Conservation (phyloP, 2,888 invertebrate species). For the Tipula lateralis region DNA sequence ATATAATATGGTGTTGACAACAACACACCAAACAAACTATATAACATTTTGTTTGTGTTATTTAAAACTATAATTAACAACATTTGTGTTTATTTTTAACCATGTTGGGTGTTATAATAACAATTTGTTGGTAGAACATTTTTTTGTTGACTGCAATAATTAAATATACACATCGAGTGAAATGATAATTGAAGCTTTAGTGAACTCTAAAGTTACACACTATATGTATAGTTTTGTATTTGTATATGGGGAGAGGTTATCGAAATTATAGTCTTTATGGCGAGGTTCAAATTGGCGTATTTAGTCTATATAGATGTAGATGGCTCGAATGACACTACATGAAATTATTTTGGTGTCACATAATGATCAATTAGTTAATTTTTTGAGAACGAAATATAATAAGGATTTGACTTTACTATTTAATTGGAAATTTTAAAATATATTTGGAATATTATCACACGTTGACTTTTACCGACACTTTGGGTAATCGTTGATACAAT, state of each 20-base stretch:
- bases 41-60: background rate
- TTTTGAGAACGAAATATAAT: too few relatives aligned
- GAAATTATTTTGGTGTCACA: background rate
- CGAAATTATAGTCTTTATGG: background rate
- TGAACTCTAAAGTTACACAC: background rate
- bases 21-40: background rate
- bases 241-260: background rate
- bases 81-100: slow-evolving; percentile 11
- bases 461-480: too few relatives aligned
- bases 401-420: too few relatives aligned
- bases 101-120: background rate
- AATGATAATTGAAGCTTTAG: background rate
- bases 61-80: slow-evolving; percentile 19
- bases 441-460: too few relatives aligned
- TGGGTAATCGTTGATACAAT: too few relatives aligned
- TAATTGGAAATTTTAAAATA: too few relatives aligned
- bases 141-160: background rate
- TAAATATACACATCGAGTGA: background rate
- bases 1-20: background rate
- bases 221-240: background rate
- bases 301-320: background rate
- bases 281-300: background rate
- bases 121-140: background rate
- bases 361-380: too few relatives aligned
- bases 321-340: background rate